A percentile compares a stretch with the other conserved stretches of the same genome.
Conservation (phyloP, 2,888 invertebrate genomes). For the Eudemis profundana region DNA sequence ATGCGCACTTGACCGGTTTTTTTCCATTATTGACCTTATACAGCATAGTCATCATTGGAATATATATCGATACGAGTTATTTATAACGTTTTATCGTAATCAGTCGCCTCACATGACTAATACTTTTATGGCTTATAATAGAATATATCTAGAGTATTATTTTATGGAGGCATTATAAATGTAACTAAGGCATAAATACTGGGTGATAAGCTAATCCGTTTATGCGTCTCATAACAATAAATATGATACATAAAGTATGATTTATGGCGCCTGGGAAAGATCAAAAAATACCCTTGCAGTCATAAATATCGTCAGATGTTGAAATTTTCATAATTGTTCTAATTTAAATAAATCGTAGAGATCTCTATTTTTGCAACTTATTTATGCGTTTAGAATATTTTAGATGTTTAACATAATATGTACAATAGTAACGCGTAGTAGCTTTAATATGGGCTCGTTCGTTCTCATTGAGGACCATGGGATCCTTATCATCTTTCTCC, state of each 20-base stretch:
- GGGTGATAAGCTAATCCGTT: slow-evolving; percentile 32
- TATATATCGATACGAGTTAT: not conserved
- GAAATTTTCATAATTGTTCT: slow-evolving; percentile 4
- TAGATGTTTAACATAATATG: too few relatives aligned
- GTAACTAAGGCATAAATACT: slow-evolving; percentile 35
- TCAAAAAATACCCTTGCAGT: slow-evolving; percentile 17
- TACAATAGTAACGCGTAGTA: too few relatives aligned
- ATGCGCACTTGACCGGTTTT: too few relatives aligned
- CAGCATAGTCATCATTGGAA: too few relatives aligned
- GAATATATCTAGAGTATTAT: slow-evolving; percentile 18
- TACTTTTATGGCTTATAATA: slow-evolving; percentile 1
- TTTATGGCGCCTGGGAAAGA: slow-evolving; percentile 24
- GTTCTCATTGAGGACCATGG: too few relatives aligned
- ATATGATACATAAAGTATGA: slow-evolving; percentile 26
- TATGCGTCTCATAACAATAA: slow-evolving; percentile 35
- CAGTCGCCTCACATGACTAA: not conserved
- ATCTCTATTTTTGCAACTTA: not conserved
- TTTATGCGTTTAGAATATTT: too few relatives aligned
- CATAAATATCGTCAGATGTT: slow-evolving; percentile 26
- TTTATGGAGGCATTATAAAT: slow-evolving; percentile 29
- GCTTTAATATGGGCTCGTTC: too few relatives aligned
- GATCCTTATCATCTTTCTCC: too few relatives aligned
- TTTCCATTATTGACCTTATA: too few relatives aligned
- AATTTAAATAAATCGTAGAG: not conserved
- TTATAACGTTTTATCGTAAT: not conserved